Base-by-base conservation (phyloP, 1,140 invertebrate genomes). In the Drosophila jambulina region DNA sequence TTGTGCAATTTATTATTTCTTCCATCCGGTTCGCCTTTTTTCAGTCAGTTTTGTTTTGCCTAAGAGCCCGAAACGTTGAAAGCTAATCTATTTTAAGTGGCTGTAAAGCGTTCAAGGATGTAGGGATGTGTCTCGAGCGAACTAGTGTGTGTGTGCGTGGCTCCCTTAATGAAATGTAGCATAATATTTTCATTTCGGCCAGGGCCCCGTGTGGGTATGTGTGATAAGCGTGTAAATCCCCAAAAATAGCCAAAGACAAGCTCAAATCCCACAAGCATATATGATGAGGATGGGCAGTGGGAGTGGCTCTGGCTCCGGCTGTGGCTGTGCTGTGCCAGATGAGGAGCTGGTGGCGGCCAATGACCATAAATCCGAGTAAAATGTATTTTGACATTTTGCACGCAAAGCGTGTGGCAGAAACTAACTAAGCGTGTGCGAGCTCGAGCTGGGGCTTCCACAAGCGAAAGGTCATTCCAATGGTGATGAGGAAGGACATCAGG, bases 321-420 rank as follows among this genome's bases (percentile, higher is more conserved):
- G n/a, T 80, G 48, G 62, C 48, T 58, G 15, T 51, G 63, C n/a
- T n/a, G n/a, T n/a, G 58, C 48, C 27, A 65, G 43, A 48, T 32
- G 59, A 60, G 38, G 27, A 49, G 68, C 74, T 48, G 71, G 48
- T 59, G 76, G 68, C 82, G 77, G 21, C 72, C 69, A 88, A 80
- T 88, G 84, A 90, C 85, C 85, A 88, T 88, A 88, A 88, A 88
- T 88, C 88, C 85, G 78, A 88, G 81, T 85, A 79, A 90, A 90
- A 90, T 90, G 78, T 90, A 90, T 90, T 90, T 90, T 90, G 85
- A 90, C 85, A 90, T 90, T 90, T 85, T 82, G 85, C 85, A 90
- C 85, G 85, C 84, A 83, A 90, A 88, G 78, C 67, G 75, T 74
- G 70, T 77, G 82, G 42, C 48, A 59, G 57, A 71, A 77, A 68